Conservation (phyloP, 1,140 invertebrate genomes). For the Drosophila punjabiensis region DNA sequence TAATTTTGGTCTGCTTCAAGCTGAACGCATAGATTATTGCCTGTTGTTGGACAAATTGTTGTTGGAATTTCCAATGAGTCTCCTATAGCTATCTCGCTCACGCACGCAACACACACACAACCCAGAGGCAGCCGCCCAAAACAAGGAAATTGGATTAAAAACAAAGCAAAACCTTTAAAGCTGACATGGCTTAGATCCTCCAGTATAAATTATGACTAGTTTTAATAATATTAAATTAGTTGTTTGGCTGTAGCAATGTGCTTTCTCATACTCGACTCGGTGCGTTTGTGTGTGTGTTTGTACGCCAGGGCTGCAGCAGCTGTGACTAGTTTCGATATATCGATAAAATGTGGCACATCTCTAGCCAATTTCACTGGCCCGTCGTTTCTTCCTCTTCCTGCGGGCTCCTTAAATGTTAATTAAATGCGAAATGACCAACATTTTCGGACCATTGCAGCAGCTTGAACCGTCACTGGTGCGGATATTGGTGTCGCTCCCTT, state of each 20-base stretch:
- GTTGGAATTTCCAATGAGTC: constrained; percentile 75
- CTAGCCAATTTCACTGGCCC: constrained; percentile 33
- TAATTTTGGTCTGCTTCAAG: constrained; percentile 15
- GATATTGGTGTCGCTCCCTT: constrained; percentile 98
- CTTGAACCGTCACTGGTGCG: constrained; percentile 97
- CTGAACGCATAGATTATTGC: constrained; percentile 40
- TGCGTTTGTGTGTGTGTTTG: constrained; percentile 13
- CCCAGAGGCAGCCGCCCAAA: constrained; percentile 46
- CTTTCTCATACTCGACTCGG: constrained; percentile 5
- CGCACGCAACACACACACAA: constrained; percentile 29
- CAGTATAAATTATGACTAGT: neutral
- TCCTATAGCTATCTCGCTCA: constrained; percentile 63
- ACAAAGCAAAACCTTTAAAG: no score
- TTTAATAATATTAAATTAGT: constrained; percentile 13
- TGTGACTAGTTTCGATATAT: constrained; percentile 10
- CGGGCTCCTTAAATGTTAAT: constrained; percentile 40
- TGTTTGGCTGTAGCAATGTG: constrained; percentile 30
- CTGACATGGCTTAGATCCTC: neutral
- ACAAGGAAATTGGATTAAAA: constrained; percentile 25
- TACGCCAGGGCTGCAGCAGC: constrained; percentile 48
- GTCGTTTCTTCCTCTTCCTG: constrained; percentile 28
- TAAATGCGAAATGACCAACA: constrained; percentile 43
- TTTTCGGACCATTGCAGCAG: constrained; percentile 85
- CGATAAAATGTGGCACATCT: constrained; percentile 43
- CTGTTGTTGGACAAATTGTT: constrained; percentile 71